These are phyloP conservation scores for Ricordea florida DNA, from an alignment of 92 coral and sea anemone genomes.

Conservation along the genomic window DNA sequence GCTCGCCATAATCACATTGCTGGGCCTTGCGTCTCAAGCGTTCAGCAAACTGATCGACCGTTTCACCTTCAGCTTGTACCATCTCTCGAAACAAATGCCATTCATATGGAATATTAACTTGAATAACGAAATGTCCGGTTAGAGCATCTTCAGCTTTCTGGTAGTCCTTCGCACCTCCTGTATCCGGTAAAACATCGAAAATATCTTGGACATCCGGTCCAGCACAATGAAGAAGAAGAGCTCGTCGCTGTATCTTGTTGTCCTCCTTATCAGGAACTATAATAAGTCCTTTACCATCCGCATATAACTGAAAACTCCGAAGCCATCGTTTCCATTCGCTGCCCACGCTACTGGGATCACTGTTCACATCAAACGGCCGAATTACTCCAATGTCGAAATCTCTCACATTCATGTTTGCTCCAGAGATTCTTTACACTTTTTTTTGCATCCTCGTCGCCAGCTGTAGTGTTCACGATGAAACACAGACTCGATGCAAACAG, in stretches of 20 bases:
- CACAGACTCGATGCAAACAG: too few species aligned
- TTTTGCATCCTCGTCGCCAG: constrained; percentile 43
- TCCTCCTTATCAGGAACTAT: constrained; percentile 44
- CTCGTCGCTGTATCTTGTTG: constrained; percentile 59
- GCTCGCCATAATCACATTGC: too few species aligned
- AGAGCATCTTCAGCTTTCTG: constrained; percentile 52
- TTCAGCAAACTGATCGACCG: too few species aligned
- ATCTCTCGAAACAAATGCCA: constrained; percentile 53
- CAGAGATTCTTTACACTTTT: not conserved
- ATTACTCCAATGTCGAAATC: constrained; percentile 41
- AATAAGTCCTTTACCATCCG: constrained; percentile 62
- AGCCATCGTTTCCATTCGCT: constrained; percentile 63
- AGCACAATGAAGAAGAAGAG: constrained; percentile 54
- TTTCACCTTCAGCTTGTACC: too few species aligned
- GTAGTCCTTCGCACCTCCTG: constrained; percentile 59
- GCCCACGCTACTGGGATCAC: constrained; percentile 63
- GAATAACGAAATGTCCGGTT: constrained; percentile 39
- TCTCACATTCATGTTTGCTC: not conserved
- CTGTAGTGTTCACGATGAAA: constrained; percentile 24
- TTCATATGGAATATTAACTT: constrained; percentile 56
- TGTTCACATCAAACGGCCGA: constrained; percentile 48
- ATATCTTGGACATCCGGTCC: constrained; percentile 70
- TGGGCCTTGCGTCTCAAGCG: too few species aligned
- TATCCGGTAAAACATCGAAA: constrained; percentile 52
- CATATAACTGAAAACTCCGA: constrained; percentile 54